Evolutionary conservation across 2,888 invertebrate species (phyloP).

Genomic region (Cosmopolites sordidus): DNA sequence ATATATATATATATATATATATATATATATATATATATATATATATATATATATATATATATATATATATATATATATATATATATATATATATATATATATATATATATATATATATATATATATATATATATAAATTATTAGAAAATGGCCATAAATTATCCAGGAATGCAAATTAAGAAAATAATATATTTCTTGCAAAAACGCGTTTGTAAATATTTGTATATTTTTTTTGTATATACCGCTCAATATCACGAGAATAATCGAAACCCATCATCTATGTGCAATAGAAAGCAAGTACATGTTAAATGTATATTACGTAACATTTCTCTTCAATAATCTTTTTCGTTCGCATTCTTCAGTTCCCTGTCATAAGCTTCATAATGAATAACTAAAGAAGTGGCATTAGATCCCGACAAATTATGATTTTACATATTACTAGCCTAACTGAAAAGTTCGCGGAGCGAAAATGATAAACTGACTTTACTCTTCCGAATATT

Average conservation of each 20-base stretch:
- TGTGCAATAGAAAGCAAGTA: constrained; percentile 15
- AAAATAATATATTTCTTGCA: background rate
- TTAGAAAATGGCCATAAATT: background rate
- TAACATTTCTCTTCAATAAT: too few relatives aligned
- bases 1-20: too few relatives aligned
- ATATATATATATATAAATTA: background rate
- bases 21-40: constrained; percentile 6
- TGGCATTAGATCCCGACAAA: too few relatives aligned
- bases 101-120: constrained; percentile 4
- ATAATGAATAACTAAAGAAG: too few relatives aligned
- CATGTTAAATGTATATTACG: background rate
- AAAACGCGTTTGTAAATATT: background rate
- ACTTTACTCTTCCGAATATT: too few relatives aligned
- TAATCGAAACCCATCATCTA: too few relatives aligned
- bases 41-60: constrained; percentile 4
- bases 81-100: constrained; percentile 13
- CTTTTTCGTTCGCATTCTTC: too few relatives aligned
- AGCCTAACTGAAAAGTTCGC: too few relatives aligned
- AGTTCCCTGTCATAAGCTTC: too few relatives aligned
- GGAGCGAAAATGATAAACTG: too few relatives aligned
- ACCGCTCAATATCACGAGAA: constrained; percentile 24
- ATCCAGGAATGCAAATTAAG: background rate
- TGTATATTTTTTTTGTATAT: constrained; percentile 18
- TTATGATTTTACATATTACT: too few relatives aligned
- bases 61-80: constrained; percentile 7